Conservation (phyloP, 2,113 vertebrate species). For the Alouatta palliata region DNA sequence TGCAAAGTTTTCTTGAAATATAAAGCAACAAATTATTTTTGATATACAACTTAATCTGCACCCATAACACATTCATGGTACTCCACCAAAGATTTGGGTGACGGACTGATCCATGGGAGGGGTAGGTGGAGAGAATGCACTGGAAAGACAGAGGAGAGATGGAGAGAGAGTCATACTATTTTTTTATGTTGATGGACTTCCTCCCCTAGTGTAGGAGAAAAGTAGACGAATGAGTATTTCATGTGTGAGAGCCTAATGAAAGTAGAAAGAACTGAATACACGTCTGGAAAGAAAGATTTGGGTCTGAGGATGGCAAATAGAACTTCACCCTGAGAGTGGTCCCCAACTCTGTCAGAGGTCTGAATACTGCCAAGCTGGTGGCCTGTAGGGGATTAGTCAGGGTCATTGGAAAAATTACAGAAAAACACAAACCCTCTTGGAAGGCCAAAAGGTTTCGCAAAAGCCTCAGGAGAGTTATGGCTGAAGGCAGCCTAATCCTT, state of each 20-base stretch:
- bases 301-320: neutral
- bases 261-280: neutral
- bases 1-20: constrained; percentile 4
- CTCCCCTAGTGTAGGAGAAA: neutral
- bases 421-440: too few relatives aligned
- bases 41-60: neutral
- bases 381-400: neutral
- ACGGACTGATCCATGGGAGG: neutral
- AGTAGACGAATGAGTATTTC: neutral
- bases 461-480: too few relatives aligned
- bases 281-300: neutral
- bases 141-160: neutral
- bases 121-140: neutral
- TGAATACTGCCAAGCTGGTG: neutral
- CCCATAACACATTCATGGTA: neutral
- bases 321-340: neutral
- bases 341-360: neutral
- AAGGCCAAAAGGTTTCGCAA: too few relatives aligned
- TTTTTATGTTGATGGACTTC: neutral
- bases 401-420: too few relatives aligned
- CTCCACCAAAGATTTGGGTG: neutral
- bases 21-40: neutral
- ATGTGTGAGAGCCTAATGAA: neutral
- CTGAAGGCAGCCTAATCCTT: too few relatives aligned
- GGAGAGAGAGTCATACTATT: neutral